Percentiles rank a stretch among this genome's conserved stretches.
Evolutionary conservation across 1,140 invertebrate species (phyloP).

Genomic region (Tetramorium alpestre): DNA sequence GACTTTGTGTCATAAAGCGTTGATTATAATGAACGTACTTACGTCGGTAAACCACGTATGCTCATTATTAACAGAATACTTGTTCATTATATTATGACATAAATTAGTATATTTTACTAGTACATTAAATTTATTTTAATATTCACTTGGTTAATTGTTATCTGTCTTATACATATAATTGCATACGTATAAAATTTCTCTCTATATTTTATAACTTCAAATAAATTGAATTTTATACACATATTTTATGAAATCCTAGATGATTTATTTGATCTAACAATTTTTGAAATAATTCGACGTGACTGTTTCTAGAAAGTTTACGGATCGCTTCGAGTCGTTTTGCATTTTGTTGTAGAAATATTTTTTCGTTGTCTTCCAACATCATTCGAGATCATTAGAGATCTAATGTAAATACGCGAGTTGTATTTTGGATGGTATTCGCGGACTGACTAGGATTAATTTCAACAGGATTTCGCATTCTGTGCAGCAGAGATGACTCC

Average conservation of each 20-base stretch:
- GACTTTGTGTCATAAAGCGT: not conserved
- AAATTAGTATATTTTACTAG: not conserved
- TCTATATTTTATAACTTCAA: not conserved
- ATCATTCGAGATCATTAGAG: not conserved
- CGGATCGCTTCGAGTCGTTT: not conserved
- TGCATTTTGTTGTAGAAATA: not conserved
- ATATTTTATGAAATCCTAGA: not conserved
- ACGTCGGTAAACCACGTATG: not conserved
- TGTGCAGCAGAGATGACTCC: not conserved
- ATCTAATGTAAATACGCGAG: not conserved
- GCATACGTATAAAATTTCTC: not conserved
- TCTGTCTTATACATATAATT: not conserved
- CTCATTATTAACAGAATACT: constrained; percentile 5
- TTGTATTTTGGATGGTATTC: not conserved
- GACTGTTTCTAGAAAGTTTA: not conserved
- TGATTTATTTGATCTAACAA: not conserved
- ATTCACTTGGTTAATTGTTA: not conserved
- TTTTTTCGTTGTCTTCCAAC: not conserved
- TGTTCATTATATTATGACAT: not conserved
- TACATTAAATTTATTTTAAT: not conserved
- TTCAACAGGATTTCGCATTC: constrained; percentile 26
- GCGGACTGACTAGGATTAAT: constrained; percentile 20
- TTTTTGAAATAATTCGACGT: not conserved
- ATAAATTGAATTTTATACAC: not conserved
- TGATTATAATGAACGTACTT: constrained; percentile 3